phyloP scores from a whole-genome alignment of 1,140 invertebrate genomes.

The Hylaeus anthracinus region DNA sequence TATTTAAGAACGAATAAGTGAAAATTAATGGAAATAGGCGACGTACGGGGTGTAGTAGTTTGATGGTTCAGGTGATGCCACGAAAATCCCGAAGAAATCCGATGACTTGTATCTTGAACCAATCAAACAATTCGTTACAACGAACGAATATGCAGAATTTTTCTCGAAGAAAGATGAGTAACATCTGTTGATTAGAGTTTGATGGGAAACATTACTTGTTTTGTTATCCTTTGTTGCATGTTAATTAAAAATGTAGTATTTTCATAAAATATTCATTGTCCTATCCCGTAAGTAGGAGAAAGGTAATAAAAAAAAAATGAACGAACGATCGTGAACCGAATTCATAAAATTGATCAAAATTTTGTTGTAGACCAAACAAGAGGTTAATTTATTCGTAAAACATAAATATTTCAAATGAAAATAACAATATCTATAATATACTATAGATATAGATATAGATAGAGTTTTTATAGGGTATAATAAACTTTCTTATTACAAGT shows the following conservation, averaged over 20 bases:
- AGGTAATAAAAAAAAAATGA: background rate
- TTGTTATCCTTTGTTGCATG: background rate
- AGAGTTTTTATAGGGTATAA: background rate
- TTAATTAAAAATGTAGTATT: background rate
- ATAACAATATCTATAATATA: background rate
- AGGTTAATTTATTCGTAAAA: background rate
- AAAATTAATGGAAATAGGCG: background rate
- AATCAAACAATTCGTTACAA: constrained; percentile 48
- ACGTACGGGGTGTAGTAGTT: background rate
- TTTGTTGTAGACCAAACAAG: background rate
- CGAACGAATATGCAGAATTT: constrained; percentile 25
- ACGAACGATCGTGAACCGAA: background rate
- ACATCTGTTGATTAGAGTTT: constrained; percentile 31
- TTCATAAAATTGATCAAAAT: background rate
- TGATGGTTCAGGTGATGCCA: background rate
- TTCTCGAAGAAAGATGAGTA: constrained; percentile 28
- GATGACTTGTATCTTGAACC: constrained; percentile 38
- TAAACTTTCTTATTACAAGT: background rate
- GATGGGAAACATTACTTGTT: background rate
- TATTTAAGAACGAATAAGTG: background rate
- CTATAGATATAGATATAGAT: background rate
- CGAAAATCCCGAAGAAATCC: constrained; percentile 15
- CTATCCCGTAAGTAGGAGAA: background rate
- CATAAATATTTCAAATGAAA: background rate
- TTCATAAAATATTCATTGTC: background rate